Evolutionary conservation across 2,113 vertebrate species (phyloP).

Genomic region (Diphyllodes magnificus): DNA sequence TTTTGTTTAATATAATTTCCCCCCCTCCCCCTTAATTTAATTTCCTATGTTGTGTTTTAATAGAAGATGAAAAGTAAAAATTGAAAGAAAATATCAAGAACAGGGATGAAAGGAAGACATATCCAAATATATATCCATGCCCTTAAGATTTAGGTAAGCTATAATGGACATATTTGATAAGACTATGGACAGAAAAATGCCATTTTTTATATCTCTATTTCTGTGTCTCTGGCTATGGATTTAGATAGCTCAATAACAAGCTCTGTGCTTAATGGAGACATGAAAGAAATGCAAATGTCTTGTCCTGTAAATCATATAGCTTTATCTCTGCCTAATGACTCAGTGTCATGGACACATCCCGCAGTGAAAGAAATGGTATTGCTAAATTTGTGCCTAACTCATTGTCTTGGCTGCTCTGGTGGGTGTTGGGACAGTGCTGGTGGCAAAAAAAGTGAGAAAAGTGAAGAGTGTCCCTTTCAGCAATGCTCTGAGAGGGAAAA

Average conservation of each 20-base stretch:
- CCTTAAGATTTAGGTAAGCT: neutral
- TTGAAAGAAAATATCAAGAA: constrained; percentile 23
- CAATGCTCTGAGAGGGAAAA: neutral
- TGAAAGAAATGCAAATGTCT: neutral
- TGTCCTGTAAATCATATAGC: neutral
- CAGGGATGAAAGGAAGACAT: neutral
- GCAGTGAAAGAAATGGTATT: neutral
- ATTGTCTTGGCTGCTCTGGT: neutral
- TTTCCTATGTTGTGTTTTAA: constrained; percentile 61
- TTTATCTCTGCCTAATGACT: neutral
- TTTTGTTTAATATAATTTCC: constrained; percentile 53
- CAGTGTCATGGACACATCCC: neutral
- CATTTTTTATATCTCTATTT: neutral
- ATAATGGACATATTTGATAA: neutral
- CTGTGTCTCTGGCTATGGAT: neutral
- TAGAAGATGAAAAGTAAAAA: constrained; percentile 41
- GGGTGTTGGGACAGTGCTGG: neutral
- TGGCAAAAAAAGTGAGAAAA: neutral
- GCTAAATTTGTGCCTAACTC: neutral
- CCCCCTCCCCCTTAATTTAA: constrained; percentile 24
- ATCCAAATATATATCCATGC: neutral
- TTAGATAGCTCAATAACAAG: neutral
- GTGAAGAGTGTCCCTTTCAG: neutral
- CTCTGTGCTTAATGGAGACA: neutral
- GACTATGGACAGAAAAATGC: neutral